Percentiles rank a stretch among this genome's conserved stretches.
These are phyloP conservation scores for Procavia capensis DNA, from an alignment of 2,113 vertebrate genomes.

Conservation along the genomic window DNA sequence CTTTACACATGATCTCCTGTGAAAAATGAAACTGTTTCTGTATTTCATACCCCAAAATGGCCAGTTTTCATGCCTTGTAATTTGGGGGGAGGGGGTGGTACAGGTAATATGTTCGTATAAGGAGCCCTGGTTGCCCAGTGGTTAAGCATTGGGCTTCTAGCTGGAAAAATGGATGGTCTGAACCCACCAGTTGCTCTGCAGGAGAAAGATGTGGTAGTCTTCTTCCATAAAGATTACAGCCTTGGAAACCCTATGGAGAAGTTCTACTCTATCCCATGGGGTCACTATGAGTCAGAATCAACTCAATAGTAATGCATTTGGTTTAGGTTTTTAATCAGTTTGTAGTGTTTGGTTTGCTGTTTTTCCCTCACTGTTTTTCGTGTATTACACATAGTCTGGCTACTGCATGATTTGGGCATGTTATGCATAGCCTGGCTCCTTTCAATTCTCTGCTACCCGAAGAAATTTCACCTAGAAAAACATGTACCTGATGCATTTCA, in stretches of 20 bases:
- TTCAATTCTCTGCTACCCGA: neutral
- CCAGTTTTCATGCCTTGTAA: neutral
- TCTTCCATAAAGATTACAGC: too few relatives aligned
- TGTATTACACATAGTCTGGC: neutral
- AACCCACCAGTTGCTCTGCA: too few relatives aligned
- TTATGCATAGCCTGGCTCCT: too few relatives aligned
- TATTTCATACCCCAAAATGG: conserved; percentile 33
- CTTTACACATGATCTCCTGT: conserved; percentile 1
- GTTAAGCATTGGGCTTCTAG: too few relatives aligned
- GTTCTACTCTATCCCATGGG: too few relatives aligned
- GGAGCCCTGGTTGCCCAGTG: too few relatives aligned
- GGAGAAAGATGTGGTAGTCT: too few relatives aligned
- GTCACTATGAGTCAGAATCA: too few relatives aligned
- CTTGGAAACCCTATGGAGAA: too few relatives aligned
- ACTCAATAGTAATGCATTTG: too few relatives aligned
- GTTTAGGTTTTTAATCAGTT: neutral
- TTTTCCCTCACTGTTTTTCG: neutral
- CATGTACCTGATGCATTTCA: neutral
- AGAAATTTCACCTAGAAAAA: conserved; percentile 26
- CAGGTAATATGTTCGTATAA: neutral
- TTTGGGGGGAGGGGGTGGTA: too few relatives aligned
- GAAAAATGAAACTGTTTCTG: conserved; percentile 42
- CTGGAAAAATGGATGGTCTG: too few relatives aligned
- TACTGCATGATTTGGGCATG: neutral
- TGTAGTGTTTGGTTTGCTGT: neutral